A percentile compares a stretch with the other conserved stretches of the same genome.
Evolutionary conservation across 1,140 invertebrate species (phyloP).

Genomic region (Helicoverpa zea): DNA sequence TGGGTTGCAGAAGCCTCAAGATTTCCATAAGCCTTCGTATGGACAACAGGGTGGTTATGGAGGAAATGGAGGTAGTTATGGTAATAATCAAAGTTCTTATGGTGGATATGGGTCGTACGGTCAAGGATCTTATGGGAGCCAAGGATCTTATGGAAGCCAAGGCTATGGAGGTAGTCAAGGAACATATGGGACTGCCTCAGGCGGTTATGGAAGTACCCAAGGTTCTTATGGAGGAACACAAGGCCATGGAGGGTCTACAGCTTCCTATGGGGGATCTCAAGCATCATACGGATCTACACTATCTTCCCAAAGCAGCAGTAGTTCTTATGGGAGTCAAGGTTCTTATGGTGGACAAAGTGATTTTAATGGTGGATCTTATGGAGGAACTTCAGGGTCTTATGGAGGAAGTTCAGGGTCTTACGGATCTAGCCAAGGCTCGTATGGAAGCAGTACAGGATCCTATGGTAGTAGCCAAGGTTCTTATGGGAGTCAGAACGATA

Average conservation of each 20-base stretch:
- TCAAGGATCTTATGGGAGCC: conserved; percentile 8
- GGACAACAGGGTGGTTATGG: conserved; percentile 21
- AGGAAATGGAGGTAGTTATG: neutral
- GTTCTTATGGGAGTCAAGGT: conserved; percentile 20
- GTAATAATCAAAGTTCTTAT: conserved; percentile 7
- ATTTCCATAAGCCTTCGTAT: conserved; percentile 51
- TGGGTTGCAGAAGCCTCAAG: conserved; percentile 49
- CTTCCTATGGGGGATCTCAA: conserved; percentile 49
- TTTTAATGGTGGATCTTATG: neutral
- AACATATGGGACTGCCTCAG: conserved; percentile 22
- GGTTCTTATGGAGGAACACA: conserved; percentile 27
- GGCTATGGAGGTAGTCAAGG: conserved; percentile 19
- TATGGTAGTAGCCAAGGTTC: conserved; percentile 13
- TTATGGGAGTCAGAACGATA: conserved; percentile 24
- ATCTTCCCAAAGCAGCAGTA: conserved; percentile 15
- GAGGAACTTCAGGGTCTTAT: neutral
- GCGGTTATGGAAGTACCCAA: conserved; percentile 29
- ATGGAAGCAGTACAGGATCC: conserved; percentile 32
- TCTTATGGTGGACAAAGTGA: conserved; percentile 43
- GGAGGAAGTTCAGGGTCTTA: conserved; percentile 42
- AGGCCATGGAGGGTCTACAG: conserved; percentile 45
- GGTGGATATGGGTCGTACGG: neutral
- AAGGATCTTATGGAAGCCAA: conserved; percentile 27
- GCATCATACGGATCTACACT: conserved; percentile 42
- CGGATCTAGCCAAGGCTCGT: conserved; percentile 33